phyloP scores from a whole-genome alignment of 1,140 invertebrate genomes.

The Drosophila biarmipes region DNA sequence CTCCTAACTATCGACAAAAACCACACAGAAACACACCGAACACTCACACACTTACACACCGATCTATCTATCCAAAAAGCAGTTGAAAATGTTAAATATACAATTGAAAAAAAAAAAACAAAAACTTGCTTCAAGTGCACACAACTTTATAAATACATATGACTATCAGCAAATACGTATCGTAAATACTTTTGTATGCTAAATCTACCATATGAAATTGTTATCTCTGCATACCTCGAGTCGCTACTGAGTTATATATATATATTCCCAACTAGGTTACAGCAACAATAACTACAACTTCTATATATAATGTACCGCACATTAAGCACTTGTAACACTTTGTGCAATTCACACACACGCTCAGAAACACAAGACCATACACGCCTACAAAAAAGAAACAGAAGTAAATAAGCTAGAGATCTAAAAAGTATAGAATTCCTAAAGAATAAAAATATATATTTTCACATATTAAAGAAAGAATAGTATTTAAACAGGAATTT shows the following conservation, averaged over 20 bases:
- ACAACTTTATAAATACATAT: constrained; percentile 18
- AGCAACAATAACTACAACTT: constrained; percentile 56
- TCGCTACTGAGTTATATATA: constrained; percentile 55
- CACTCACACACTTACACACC: constrained; percentile 41
- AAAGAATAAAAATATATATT: neutral
- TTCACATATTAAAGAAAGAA: neutral
- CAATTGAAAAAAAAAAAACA: constrained; percentile 14
- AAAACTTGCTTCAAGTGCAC: constrained; percentile 72
- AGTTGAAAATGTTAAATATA: constrained; percentile 50
- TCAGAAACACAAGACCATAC: constrained; percentile 35
- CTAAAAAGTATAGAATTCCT: constrained; percentile 4
- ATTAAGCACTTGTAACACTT: constrained; percentile 69
- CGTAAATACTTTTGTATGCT: constrained; percentile 57
- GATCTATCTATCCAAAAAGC: constrained; percentile 48
- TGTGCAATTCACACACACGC: constrained; percentile 64
- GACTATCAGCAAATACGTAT: constrained; percentile 41
- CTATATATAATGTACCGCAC: constrained; percentile 63
- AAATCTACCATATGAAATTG: constrained; percentile 51
- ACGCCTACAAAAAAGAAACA: constrained; percentile 39
- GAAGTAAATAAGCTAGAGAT: constrained; percentile 21
- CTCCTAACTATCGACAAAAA: constrained; percentile 61
- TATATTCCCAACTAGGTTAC: constrained; percentile 60
- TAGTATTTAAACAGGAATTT: neutral
- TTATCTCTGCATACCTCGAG: constrained; percentile 57
- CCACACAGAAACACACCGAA: constrained; percentile 36